Conservation (phyloP, 2,888 invertebrate species). For the Hirtodrosophila duncani region DNA sequence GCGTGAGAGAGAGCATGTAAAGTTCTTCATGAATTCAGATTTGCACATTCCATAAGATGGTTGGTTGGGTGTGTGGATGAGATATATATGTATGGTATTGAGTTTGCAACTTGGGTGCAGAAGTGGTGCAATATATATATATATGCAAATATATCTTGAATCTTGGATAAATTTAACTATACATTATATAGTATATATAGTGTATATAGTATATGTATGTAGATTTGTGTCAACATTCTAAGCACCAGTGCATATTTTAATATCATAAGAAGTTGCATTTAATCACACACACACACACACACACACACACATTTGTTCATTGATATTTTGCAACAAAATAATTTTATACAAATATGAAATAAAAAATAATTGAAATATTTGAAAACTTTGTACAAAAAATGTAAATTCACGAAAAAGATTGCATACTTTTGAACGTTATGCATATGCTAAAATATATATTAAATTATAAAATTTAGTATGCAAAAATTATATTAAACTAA, state of each 20-base stretch:
- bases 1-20: conserved; percentile 64
- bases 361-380: conserved; percentile 18
- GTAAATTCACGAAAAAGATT: conserved; percentile 75
- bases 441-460: conserved; percentile 5
- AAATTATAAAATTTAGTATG: conserved; percentile 27
- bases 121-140: no score
- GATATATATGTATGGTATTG: no score
- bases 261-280: conserved; percentile 19
- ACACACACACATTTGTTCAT: conserved; percentile 4
- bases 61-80: no score
- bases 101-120: no score
- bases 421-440: conserved; percentile 46
- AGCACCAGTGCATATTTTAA: conserved; percentile 45
- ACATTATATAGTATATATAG: conserved; percentile 6
- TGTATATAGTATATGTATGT: conserved; percentile 16
- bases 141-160: no score
- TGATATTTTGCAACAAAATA: conserved; percentile 12
- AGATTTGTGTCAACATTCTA: conserved; percentile 48
- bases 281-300: conserved; percentile 23
- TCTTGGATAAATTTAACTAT: no score
- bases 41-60: conserved; percentile 25
- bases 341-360: conserved; percentile 25
- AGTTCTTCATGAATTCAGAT: conserved; percentile 59
- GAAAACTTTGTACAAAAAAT: conserved; percentile 29
- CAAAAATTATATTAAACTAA: conserved; percentile 16